Evolutionary conservation across 2,797 vertebrate genomes (phyloP), one percentile per base, ranked within the genome.

Genomic region (Brachyrhaphis roseni): DNA sequence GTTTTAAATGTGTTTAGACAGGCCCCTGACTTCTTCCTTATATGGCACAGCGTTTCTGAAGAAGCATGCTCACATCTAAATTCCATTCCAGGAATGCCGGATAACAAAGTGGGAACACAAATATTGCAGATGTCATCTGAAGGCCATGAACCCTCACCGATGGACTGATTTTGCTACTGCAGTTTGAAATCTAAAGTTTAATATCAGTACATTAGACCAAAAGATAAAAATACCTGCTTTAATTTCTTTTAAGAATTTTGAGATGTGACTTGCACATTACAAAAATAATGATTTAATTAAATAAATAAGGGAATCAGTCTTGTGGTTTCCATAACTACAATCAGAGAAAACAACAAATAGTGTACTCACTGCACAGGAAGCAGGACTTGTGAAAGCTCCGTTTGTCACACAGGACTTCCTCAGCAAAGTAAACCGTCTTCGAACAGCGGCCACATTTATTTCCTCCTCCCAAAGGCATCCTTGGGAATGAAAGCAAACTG

Each of bases 291-390:
- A 28, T 45, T n/a, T 13, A 28, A 2, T 43, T 41, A 26, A 45
- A 71, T 41, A 70, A n/a, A 12, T 45, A 45, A 43, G 68, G 1
- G 12, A 43, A 28, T 28, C 16, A 47, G 31, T 74, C 75, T 26
- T n/a, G 23, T 7, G 2, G n/a, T 87, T 82, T 76, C 72, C 57
- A 62, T 8, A n/a, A 0, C 59, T 73, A 83, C 80, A 85, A 73
- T 76, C 55, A 49, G 84, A 82, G 84, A 78, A 89, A 89, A 84
- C 31, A 41, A 70, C 36, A 68, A 76, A 76, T 53, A 0, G 66
- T 64, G n/a, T 82, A 98, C 98, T 99, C 88, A 99, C 98, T 96
- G 96, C 97, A 99, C 83, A 97, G 95, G 95, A 99, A 99, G 94
- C 98, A 99, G 86, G 96, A 97, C 87, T 96, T 98, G 91, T 99